Conservation (phyloP, 2,113 vertebrate genomes). For the Ammodytes marinus region DNA sequence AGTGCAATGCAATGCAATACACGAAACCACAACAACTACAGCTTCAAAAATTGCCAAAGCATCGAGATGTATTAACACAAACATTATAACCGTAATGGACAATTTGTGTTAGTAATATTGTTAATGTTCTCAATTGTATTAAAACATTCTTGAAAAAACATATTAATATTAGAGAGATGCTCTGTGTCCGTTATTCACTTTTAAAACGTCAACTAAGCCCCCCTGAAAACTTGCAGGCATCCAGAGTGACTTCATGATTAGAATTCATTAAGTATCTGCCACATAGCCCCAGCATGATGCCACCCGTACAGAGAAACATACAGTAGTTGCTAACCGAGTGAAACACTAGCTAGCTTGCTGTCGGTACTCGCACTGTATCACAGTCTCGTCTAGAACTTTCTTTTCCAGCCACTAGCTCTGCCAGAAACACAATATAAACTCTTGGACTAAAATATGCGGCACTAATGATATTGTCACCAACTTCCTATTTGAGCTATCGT, state of each 20-base stretch:
- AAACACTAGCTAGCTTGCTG: slow-evolving; percentile 52
- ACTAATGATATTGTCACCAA: too few species aligned
- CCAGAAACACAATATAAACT: background rate
- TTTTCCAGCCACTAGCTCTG: background rate
- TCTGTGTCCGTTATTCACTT: background rate
- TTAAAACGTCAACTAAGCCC: background rate
- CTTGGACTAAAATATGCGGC: background rate
- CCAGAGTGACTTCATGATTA: background rate
- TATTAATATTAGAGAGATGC: too few species aligned
- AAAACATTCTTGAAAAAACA: too few species aligned
- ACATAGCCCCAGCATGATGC: slow-evolving; percentile 1
- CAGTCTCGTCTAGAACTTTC: slow-evolving; percentile 55
- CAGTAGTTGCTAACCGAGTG: slow-evolving; percentile 35
- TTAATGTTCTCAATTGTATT: background rate
- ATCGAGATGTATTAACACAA: background rate
- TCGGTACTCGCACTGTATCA: slow-evolving; percentile 13
- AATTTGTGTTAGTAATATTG: background rate
- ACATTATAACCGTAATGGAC: too few species aligned
- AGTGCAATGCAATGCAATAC: background rate
- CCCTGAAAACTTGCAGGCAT: background rate
- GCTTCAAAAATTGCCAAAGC: background rate
- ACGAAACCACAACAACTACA: background rate
- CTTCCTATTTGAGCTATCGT: background rate
- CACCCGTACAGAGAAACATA: background rate
- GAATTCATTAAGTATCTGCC: slow-evolving; percentile 9